These are phyloP conservation scores for Neoaliturus tenellus DNA, from an alignment of 2,888 invertebrate genomes.

Conservation along the genomic window DNA sequence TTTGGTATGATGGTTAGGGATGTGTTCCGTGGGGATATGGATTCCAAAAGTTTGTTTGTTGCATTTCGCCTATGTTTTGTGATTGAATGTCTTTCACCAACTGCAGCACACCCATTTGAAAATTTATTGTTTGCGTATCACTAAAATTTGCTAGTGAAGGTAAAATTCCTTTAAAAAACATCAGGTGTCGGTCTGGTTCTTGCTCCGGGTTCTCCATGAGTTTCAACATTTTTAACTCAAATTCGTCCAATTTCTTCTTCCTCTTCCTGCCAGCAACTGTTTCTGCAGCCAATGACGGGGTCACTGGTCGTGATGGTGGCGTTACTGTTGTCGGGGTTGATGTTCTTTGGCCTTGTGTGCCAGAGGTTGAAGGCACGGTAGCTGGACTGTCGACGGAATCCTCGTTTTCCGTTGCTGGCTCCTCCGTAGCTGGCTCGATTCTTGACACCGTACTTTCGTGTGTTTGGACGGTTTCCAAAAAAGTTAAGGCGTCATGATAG, in stretches of 20 bases:
- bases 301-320: no score
- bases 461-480: constrained; percentile 47
- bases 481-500: constrained; percentile 55
- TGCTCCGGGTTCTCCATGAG: constrained; percentile 30
- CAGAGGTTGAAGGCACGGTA: no score
- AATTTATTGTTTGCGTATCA: constrained; percentile 60
- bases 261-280: no score
- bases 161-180: constrained; percentile 61
- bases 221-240: constrained; percentile 54
- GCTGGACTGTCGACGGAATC: not conserved
- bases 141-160: constrained; percentile 58
- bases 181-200: constrained; percentile 59
- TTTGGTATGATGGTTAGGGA: no score
- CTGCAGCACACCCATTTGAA: constrained; percentile 60
- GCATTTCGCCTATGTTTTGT: no score
- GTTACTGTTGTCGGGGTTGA: no score
- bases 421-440: not conserved
- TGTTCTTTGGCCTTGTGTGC: no score
- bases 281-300: no score
- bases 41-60: not conserved
- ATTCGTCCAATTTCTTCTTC: constrained; percentile 36
- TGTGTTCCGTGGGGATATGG: no score
- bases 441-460: constrained; percentile 12
- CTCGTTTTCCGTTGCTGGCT: not conserved
- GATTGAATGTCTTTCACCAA: constrained; percentile 58